A percentile compares a stretch with the other conserved stretches of the same genome.
Conservation (phyloP, 2,797 vertebrate species). For the Hemitrygon akajei region DNA sequence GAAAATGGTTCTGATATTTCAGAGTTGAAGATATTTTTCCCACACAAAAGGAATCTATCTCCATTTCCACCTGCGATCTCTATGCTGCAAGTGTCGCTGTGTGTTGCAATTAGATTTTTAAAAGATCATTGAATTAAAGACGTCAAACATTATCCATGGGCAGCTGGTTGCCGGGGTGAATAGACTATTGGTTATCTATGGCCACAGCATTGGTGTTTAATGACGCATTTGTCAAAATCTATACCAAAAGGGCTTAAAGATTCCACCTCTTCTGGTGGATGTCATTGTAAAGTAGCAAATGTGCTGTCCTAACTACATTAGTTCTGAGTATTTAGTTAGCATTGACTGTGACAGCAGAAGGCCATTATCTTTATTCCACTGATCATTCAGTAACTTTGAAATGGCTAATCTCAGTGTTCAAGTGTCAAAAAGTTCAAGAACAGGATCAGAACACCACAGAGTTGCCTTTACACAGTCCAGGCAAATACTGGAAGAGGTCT, state of each 20-base stretch:
- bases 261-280: neutral
- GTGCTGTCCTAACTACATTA: neutral
- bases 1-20: neutral
- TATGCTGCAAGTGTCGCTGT: neutral
- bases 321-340: neutral
- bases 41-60: neutral
- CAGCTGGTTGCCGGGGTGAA: neutral
- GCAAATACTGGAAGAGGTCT: too few relatives aligned
- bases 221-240: neutral
- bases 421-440: neutral
- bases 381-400: neutral
- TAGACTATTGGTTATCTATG: neutral
- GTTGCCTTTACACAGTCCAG: too few relatives aligned
- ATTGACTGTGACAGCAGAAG: neutral
- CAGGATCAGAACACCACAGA: neutral
- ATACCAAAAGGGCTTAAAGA: neutral
- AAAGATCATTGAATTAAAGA: neutral
- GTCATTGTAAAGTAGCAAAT: neutral
- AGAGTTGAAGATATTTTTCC: neutral
- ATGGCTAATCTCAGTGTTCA: neutral
- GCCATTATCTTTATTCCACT: slow-evolving; percentile 5
- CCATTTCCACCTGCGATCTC: neutral
- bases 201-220: neutral
- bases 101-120: neutral
- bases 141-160: neutral